Evolutionary conservation across 2,797 vertebrate genomes (phyloP), one percentile per base, ranked within the genome.

Genomic region (Enteromius mattozi): DNA sequence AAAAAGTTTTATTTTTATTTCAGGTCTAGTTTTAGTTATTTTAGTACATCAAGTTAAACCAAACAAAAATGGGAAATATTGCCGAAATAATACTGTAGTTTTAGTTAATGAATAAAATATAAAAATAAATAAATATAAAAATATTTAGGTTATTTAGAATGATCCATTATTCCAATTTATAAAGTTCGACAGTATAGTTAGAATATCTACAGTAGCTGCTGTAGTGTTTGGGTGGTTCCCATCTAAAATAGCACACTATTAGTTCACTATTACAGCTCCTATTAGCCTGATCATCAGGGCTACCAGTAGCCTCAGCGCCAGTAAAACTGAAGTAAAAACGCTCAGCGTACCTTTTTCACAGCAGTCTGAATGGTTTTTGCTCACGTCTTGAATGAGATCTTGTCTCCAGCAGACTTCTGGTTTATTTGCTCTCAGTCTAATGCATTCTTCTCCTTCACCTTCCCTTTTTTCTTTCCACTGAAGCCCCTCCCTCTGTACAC

Each of bases 401-500:
- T 54, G 33, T 33, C 51, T 56, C 69, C 51, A 42, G 51, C 40
- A 56, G 13, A 21, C 24, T 24, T 49, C 72, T 79, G 33, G 56
- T 75, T 17, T 45, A 30, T 77, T 85, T 68, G 33, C 51, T 83
- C 74, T 68, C 40, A 17, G 81, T 83, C 86, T 87, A 79, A 79
- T 80, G 86, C 49, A 49, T 85, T 74, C 85, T 19, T 77, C 88
- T 86, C 79, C 69, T 80, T 91, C 81, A 42, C 49, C 45, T 70
- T 84, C 27, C 54, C 86, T 87, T 87, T 93, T 90, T 80, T 47
- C 68, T 80, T 87, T 82, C 78, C 24, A 72, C 86, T 82, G 13
- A 91, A 79, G 89, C 78, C 75, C 88, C 89, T 87, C 90, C 93
- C 90, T 90, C 85, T 87, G 75, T 84, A 89, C 88, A 85, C 86